phyloP scores from a whole-genome alignment of 2,888 invertebrate genomes.

The Drosophila nr. perissopoda region DNA sequence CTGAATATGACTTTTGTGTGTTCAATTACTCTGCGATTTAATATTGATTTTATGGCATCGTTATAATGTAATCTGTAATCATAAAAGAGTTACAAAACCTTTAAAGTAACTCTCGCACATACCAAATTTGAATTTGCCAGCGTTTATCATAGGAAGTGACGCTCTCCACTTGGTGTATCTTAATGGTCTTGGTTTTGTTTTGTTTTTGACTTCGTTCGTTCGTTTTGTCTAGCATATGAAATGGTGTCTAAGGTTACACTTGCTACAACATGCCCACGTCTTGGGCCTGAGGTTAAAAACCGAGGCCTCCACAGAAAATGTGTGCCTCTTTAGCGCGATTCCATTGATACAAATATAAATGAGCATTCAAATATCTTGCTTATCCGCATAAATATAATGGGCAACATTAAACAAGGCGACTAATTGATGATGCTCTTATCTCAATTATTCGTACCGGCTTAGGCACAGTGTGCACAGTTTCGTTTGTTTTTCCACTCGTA shows the following conservation, averaged over 20 bases:
- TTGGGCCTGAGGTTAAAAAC: slow-evolving; percentile 32
- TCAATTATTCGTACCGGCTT: slow-evolving; percentile 21
- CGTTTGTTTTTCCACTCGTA: slow-evolving; percentile 2
- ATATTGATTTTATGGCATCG: not conserved
- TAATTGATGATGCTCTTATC: slow-evolving; percentile 35
- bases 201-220: slow-evolving; percentile 18
- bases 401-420: slow-evolving; percentile 19
- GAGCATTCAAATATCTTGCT: slow-evolving; percentile 2
- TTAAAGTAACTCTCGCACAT: not conserved
- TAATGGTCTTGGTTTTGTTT: slow-evolving; percentile 6
- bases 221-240: slow-evolving; percentile 19
- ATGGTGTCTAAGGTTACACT: slow-evolving; percentile 49
- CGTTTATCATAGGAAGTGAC: not conserved
- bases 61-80: not conserved
- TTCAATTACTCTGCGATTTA: not conserved
- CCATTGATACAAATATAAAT: slow-evolving; percentile 31
- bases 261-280: slow-evolving; percentile 26
- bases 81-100: not conserved
- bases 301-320: slow-evolving; percentile 18
- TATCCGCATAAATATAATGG: slow-evolving; percentile 25
- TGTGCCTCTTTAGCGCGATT: slow-evolving; percentile 21
- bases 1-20: not conserved
- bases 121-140: not conserved
- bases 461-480: slow-evolving; percentile 10
- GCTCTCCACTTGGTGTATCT: not conserved